Percentiles rank a stretch among this genome's conserved stretches.
phyloP scores from a whole-genome alignment of 2,113 vertebrate genomes.

The Abramis brama region DNA sequence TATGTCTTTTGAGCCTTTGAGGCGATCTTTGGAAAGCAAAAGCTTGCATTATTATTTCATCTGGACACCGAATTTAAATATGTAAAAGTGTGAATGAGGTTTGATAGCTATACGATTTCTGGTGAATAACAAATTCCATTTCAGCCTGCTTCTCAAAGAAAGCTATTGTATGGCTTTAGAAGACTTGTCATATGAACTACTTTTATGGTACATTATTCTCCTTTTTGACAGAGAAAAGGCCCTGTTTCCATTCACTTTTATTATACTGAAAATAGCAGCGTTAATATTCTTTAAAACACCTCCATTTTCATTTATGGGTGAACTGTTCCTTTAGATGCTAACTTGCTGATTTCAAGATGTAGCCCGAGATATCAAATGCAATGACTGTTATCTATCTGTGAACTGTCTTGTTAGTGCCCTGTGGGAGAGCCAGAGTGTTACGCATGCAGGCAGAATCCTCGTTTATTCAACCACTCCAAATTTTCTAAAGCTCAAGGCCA shows the following conservation, averaged over 20 bases:
- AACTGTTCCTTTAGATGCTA: neutral
- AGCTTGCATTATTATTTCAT: no score
- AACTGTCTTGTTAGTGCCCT: neutral
- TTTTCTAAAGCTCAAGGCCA: slow-evolving; percentile 5
- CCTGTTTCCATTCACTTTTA: neutral
- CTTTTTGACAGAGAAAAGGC: neutral
- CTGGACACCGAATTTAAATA: neutral
- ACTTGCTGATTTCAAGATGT: slow-evolving; percentile 14
- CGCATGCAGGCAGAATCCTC: slow-evolving; percentile 2
- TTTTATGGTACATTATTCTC: neutral
- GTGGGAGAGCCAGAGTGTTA: neutral
- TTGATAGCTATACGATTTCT: neutral
- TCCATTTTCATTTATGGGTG: neutral
- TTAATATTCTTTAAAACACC: neutral
- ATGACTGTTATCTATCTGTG: neutral
- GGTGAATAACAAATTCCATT: neutral
- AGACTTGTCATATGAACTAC: neutral
- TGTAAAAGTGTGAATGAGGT: neutral
- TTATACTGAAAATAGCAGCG: no score
- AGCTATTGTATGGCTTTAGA: neutral
- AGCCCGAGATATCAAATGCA: neutral
- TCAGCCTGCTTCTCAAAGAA: neutral
- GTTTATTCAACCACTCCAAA: slow-evolving; percentile 11
- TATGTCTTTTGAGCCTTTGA: no score
- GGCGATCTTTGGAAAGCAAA: no score